Base-by-base conservation (phyloP, 2,888 invertebrate genomes). In the Euplagia quadripunctaria region DNA sequence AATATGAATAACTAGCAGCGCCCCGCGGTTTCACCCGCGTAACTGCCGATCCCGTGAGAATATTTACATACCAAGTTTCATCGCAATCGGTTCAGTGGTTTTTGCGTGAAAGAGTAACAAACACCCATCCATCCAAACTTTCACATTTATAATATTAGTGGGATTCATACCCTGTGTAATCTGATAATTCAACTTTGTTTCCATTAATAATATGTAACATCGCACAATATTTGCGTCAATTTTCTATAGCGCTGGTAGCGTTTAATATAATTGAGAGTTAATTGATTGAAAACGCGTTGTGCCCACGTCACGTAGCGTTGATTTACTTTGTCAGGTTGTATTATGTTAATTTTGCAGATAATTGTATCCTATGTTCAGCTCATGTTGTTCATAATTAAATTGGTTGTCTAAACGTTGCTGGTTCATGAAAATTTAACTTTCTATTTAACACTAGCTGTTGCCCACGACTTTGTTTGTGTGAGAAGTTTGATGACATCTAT, bases 181-280 rank as follows among this genome's bases (percentile, higher is more conserved):
- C n/a, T 11, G 20, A 20, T 1, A 58, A 58, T 58, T 20, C 20
- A 58, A 17, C 9, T 58, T 67, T 43, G 58, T 68, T 41, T 4
- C 31, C 8, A 66, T 51, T 41, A 51, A 51, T 66, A 46, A 51
- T 11, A 17, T 8, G 43, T 9, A 69, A 61, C 11, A 17, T 31
- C 14, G 41, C 61, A 70, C 49, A 52, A 72, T 52, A 63, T 67
- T 68, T 43, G 31, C 31, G 43, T 64, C 55, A 64, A 72, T 72
- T 68, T 51, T 68, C 20, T 67, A 67, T 51, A 16, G 42, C 52
- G 52, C 42, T 42, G 61, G 55, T 55, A 55, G 20, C 68, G n/a
- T 46, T 68, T 72, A 31, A 73, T 64, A 41, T 69, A 64, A 68
- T 64, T 46, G 58, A 17, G 64, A 46, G 58, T 41, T 73, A 73